A percentile compares a stretch with the other conserved stretches of the same genome.
Conservation (phyloP, 2,888 invertebrate genomes). For the Electrophaes corylata region DNA sequence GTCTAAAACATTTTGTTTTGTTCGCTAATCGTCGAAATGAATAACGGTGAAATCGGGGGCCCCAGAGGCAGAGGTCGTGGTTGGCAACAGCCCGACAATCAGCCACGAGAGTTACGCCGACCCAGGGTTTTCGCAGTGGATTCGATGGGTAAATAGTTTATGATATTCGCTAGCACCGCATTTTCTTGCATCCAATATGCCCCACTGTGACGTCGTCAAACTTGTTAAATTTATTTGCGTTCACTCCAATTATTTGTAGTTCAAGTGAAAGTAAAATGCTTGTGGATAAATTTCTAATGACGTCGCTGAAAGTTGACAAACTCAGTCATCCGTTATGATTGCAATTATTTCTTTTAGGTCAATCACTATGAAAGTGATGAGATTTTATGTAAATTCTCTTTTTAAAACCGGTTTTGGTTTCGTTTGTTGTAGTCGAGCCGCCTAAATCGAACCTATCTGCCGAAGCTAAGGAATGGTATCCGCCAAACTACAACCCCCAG, state of each 20-base stretch:
- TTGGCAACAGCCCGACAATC: constrained; percentile 77
- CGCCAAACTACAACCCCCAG: constrained; percentile 77
- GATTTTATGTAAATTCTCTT: neutral
- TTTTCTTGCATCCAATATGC: constrained; percentile 54
- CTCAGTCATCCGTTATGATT: constrained; percentile 51
- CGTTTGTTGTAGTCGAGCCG: constrained; percentile 56
- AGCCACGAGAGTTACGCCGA: constrained; percentile 76
- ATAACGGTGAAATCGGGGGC: constrained; percentile 81
- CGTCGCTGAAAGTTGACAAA: constrained; percentile 70
- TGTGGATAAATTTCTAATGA: constrained; percentile 77
- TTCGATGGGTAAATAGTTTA: constrained; percentile 59
- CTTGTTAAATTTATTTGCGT: constrained; percentile 53
- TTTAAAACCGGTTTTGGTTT: constrained; percentile 27
- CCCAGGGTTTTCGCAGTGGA: constrained; percentile 69
- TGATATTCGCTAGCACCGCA: constrained; percentile 23
- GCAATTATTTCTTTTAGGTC: constrained; percentile 49
- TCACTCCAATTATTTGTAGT: constrained; percentile 61
- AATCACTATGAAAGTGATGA: constrained; percentile 28
- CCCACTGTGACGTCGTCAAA: constrained; percentile 61
- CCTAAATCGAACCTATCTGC: constrained; percentile 80
- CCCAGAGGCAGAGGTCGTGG: constrained; percentile 81
- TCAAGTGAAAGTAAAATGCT: constrained; percentile 80
- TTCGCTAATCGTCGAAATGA: constrained; percentile 64
- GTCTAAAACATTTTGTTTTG: constrained; percentile 42
- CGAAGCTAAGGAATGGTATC: constrained; percentile 86